Conservation (phyloP, 1,140 invertebrate species). For the Trichoplusia ni region DNA sequence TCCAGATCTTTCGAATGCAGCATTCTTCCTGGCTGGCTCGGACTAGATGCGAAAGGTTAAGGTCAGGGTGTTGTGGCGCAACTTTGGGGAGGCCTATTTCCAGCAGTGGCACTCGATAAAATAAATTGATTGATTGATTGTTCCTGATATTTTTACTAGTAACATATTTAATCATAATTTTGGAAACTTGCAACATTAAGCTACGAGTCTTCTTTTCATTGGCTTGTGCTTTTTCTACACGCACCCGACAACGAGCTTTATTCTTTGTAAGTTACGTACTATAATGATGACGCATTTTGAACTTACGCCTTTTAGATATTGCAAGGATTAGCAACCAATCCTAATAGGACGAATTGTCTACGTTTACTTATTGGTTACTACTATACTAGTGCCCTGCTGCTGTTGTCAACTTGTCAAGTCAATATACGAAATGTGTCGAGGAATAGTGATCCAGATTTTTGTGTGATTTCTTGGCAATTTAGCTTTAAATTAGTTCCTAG, state of each 20-base stretch:
- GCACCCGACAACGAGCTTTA: too few species aligned
- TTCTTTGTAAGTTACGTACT: too few species aligned
- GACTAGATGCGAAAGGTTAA: too few species aligned
- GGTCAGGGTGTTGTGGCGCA: too few species aligned
- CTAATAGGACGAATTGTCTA: conserved; percentile 68
- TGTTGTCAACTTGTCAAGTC: conserved; percentile 63
- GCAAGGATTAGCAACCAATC: conserved; percentile 50
- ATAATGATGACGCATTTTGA: too few species aligned
- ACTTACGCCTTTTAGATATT: neutral
- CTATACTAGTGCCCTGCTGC: conserved; percentile 41
- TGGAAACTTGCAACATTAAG: conserved; percentile 34
- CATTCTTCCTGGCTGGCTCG: too few species aligned
- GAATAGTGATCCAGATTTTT: conserved; percentile 36
- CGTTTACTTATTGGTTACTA: conserved; percentile 43
- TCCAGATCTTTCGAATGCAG: too few species aligned
- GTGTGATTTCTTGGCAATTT: conserved; percentile 30
- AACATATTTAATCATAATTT: neutral
- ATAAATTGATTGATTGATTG: neutral
- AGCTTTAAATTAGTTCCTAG: conserved; percentile 53
- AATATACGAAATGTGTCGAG: conserved; percentile 60
- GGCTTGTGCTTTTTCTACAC: too few species aligned
- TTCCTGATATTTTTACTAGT: neutral
- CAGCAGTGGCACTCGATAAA: too few species aligned
- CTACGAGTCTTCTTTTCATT: conserved; percentile 54
- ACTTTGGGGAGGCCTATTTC: too few species aligned